phyloP scores from a whole-genome alignment of 2,113 vertebrate genomes.

The Clarias batrachus region DNA sequence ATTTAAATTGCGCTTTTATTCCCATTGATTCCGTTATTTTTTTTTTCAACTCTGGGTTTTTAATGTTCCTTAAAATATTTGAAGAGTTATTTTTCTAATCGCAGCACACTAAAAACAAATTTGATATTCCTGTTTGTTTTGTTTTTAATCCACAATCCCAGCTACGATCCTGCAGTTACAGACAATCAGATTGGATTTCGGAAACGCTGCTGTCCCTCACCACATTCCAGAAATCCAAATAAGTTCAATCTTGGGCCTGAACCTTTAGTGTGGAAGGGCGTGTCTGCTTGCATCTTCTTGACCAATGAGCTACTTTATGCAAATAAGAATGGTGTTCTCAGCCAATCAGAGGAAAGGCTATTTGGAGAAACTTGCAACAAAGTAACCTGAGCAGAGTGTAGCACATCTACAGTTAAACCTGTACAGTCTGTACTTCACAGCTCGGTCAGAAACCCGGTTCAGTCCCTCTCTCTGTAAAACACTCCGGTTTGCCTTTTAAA shows the following conservation, averaged over 20 bases:
- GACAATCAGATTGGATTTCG: background rate
- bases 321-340: background rate
- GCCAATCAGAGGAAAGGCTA: background rate
- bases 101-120: slow-evolving; percentile 15
- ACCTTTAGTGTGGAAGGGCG: background rate
- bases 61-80: slow-evolving; percentile 29
- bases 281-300: background rate
- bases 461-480: background rate
- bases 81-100: slow-evolving; percentile 37
- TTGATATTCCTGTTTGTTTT: background rate
- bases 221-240: background rate
- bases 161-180: background rate
- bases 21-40: background rate
- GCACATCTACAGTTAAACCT: background rate
- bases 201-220: background rate
- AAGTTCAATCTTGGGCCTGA: background rate
- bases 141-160: background rate
- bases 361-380: too few species aligned
- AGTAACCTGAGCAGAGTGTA: background rate
- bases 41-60: slow-evolving; percentile 38
- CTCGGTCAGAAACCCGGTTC: background rate
- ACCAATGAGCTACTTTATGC: background rate
- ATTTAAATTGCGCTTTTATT: slow-evolving; percentile 42
- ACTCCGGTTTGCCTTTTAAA: background rate
- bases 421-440: background rate